Base-by-base conservation (phyloP, 1,140 invertebrate species). In the Papilio polyxenes region DNA sequence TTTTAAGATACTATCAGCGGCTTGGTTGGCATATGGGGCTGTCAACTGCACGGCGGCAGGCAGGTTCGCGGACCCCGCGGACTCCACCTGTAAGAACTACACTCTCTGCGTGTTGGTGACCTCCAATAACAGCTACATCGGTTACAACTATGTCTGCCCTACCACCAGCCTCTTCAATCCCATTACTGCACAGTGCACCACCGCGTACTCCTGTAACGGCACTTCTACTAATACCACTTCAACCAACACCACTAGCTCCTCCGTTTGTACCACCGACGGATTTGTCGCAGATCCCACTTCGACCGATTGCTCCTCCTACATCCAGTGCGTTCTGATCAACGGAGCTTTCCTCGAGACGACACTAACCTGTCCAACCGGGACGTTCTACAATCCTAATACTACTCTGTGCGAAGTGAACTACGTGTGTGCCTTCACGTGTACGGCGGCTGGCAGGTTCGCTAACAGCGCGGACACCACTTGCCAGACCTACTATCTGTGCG, bases 141-240 rank as follows among this genome's bases (percentile, higher is more conserved):
- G 85, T 7, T 92, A 90, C 85, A 86, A 91, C 75, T 91, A 90
- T 74, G 75, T 82, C 3, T 93, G 92, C 51, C 91, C 92, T 0
- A 83, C 85, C 2, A 89, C 89, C 8, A 89, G 89, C 0, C 62
- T 92, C 1, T 93, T 92, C 78, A 90, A 89, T 53, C 89, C 90
- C 0, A 81, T 81, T 3, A 81, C 82, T 0, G 17, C 79, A 0
- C 75, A 20, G 6, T 92, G 91, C 75, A 76, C 74, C 44, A 75
- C 40, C 44, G 13, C 85, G 72, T 87, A 84, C 81, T 62, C 48
- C 0, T 87, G 87, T 72, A 88, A 85, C 53, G 69, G 72, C 1
- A 83, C 81, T 6, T 51, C 40, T 6, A 23, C 75, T 5, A 76
- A 40, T 11, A 51, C 40, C 75, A 84, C 85, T 10, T n/a, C 56